Percentiles rank a stretch among this genome's conserved stretches.
These are phyloP conservation scores for Aphelenchoides besseyi DNA, from an alignment of 1,140 invertebrate species.

Conservation along the genomic window DNA sequence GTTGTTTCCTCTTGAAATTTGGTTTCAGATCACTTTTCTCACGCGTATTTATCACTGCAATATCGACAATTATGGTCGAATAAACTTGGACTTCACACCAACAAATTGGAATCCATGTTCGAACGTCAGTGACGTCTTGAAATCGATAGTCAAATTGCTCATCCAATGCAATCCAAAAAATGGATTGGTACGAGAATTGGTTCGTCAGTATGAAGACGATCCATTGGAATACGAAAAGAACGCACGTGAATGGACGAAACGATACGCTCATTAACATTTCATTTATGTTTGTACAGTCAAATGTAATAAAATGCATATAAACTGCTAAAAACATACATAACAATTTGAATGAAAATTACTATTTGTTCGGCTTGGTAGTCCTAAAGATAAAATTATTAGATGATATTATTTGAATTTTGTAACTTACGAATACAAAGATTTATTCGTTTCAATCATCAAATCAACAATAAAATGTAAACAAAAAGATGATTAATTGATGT, in stretches of 20 bases:
- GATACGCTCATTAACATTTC: slow-evolving; percentile 32
- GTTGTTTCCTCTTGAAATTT: not conserved
- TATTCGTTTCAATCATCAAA: no score
- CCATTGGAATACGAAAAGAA: slow-evolving; percentile 41
- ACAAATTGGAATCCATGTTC: slow-evolving; percentile 28
- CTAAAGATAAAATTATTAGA: no score
- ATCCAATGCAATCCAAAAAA: slow-evolving; percentile 30
- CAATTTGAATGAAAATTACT: no score
- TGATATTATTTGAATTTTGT: no score
- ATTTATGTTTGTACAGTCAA: no score
- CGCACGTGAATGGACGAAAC: slow-evolving; percentile 38
- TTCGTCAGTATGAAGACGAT: slow-evolving; percentile 36
- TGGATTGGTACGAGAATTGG: slow-evolving; percentile 29
- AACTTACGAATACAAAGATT: no score
- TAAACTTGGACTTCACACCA: slow-evolving; percentile 24
- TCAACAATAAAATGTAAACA: no score
- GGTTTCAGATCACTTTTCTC: slow-evolving; percentile 34
- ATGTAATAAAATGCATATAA: no score
- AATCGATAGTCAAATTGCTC: slow-evolving; percentile 21
- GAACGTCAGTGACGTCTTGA: slow-evolving; percentile 18
- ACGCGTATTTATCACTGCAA: slow-evolving; percentile 49
- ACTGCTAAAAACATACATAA: no score
- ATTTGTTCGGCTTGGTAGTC: no score
- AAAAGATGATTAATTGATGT: no score
- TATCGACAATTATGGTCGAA: slow-evolving; percentile 32